Evolutionary conservation across 2,888 invertebrate genomes (phyloP).

Genomic region (Caenorhabditis imperialis): DNA sequence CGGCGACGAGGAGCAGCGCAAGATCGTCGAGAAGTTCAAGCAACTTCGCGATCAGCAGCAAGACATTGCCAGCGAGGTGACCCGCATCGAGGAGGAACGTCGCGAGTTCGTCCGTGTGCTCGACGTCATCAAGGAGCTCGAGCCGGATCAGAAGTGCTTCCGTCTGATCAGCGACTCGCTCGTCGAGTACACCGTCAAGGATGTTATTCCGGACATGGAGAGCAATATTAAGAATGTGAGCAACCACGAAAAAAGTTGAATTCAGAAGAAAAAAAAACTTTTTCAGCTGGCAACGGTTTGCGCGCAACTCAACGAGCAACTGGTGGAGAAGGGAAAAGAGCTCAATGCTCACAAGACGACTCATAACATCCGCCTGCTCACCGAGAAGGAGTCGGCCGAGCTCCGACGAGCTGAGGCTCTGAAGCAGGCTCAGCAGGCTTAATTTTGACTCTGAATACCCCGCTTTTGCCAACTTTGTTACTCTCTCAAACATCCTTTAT

Average conservation of each 20-base stretch:
- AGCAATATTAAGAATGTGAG: conserved; percentile 59
- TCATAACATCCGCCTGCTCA: conserved; percentile 71
- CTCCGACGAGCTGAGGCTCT: conserved; percentile 58
- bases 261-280: background rate
- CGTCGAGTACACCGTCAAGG: conserved; percentile 66
- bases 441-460: conserved; percentile 1
- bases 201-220: conserved; percentile 63
- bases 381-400: conserved; percentile 66
- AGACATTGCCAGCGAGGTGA: conserved; percentile 64
- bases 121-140: conserved; percentile 63
- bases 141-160: conserved; percentile 67
- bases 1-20: conserved; percentile 66
- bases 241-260: no score
- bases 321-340: conserved; percentile 72
- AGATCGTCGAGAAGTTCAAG: conserved; percentile 70
- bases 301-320: conserved; percentile 59
- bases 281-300: conserved; percentile 60
- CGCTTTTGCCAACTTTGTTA: background rate
- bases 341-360: conserved; percentile 68
- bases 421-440: conserved; percentile 7
- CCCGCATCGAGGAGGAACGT: conserved; percentile 65
- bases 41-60: conserved; percentile 70
- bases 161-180: conserved; percentile 68
- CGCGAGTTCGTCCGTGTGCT: conserved; percentile 67
- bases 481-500: background rate